Conservation (phyloP, 2,888 invertebrate species). For the Eubasilissa splendida region DNA sequence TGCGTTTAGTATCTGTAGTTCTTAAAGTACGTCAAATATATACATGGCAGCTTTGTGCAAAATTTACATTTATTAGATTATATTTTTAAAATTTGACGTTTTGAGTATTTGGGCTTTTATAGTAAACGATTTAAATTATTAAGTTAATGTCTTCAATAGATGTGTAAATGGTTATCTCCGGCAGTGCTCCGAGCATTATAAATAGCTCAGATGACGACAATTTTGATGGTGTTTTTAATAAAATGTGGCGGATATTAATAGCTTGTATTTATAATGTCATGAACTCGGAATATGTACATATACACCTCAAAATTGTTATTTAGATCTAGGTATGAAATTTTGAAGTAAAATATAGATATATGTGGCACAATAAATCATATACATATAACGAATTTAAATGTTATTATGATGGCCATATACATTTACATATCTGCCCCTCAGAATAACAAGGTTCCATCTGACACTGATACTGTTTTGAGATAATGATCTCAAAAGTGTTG, state of each 20-base stretch:
- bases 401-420: too few species aligned
- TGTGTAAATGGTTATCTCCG: constrained; percentile 31
- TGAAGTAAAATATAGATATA: too few species aligned
- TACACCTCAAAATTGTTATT: too few species aligned
- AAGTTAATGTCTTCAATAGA: constrained; percentile 41
- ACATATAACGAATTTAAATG: too few species aligned
- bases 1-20: background rate
- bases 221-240: constrained; percentile 5
- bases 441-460: too few species aligned
- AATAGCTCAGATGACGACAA: constrained; percentile 14
- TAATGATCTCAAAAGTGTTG: too few species aligned
- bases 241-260: constrained; percentile 5
- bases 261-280: background rate
- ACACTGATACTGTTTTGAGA: too few species aligned
- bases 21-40: background rate
- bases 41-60: background rate
- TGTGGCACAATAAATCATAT: too few species aligned
- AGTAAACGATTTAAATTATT: constrained; percentile 37
- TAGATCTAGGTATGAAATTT: too few species aligned
- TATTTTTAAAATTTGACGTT: constrained; percentile 5
- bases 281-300: too few species aligned
- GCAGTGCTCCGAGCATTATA: constrained; percentile 11
- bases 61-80: background rate
- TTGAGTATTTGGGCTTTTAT: background rate
- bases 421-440: too few species aligned